Percentiles rank a stretch among this genome's conserved stretches.
These are phyloP conservation scores for Nasonia longicornis DNA, from an alignment of 1,140 invertebrate species.

Conservation along the genomic window DNA sequence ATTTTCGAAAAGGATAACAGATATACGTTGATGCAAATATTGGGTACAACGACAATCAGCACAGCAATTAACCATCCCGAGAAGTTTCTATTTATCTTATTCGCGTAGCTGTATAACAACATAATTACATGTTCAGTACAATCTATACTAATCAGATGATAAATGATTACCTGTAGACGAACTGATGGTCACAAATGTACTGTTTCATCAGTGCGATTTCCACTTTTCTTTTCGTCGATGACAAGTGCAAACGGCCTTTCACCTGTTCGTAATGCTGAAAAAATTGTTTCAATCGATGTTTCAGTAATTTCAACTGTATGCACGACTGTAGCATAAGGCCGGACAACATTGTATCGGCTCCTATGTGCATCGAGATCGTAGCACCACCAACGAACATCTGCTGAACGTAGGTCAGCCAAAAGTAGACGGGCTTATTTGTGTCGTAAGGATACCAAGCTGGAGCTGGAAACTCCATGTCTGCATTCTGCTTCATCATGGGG, in stretches of 20 bases:
- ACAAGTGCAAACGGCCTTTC: not conserved
- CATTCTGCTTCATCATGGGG: conserved; percentile 1
- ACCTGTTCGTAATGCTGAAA: not conserved
- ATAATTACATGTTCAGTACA: not conserved
- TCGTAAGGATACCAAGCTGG: conserved; percentile 18
- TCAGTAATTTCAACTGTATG: conserved; percentile 24
- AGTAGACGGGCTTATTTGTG: not conserved
- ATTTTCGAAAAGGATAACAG: not conserved
- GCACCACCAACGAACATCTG: not conserved
- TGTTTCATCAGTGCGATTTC: not conserved
- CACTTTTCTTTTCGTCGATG: not conserved
- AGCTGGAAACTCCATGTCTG: not conserved
- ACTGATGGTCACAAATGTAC: conserved; percentile 13
- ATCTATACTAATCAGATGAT: conserved; percentile 1
- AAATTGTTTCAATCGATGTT: conserved; percentile 23
- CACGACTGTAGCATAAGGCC: conserved; percentile 16
- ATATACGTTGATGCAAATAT: conserved; percentile 36
- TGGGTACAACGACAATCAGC: not conserved
- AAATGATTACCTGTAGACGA: conserved; percentile 6
- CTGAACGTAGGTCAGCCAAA: conserved; percentile 11
- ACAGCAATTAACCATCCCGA: not conserved
- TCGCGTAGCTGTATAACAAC: conserved; percentile 2
- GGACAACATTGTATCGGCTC: not conserved
- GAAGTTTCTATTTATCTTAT: conserved; percentile 4
- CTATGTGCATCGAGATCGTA: not conserved